A percentile compares a stretch with the other conserved stretches of the same genome.
These are phyloP conservation scores for Macrocentrus cingulum DNA, from an alignment of 1,140 invertebrate species.

Conservation along the genomic window DNA sequence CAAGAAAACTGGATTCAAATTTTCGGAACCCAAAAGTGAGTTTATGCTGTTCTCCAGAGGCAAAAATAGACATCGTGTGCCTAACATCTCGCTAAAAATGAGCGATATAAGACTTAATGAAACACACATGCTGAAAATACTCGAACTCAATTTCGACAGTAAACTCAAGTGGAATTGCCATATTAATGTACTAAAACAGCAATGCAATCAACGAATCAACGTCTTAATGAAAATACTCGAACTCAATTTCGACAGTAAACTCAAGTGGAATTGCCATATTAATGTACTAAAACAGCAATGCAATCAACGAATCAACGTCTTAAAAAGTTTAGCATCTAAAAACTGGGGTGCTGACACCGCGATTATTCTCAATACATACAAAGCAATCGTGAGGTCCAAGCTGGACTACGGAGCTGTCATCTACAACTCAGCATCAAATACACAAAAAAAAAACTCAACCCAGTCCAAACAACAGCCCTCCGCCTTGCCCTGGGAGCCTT, in stretches of 20 bases:
- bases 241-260: slow-evolving; percentile 21
- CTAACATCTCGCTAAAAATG: slow-evolving; percentile 3
- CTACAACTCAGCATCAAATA: slow-evolving; percentile 18
- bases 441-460: slow-evolving; percentile 15
- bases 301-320: slow-evolving; percentile 6
- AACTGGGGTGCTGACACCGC: slow-evolving; percentile 20
- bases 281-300: slow-evolving; percentile 2
- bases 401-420: slow-evolving; percentile 15
- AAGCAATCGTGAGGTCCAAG: slow-evolving; percentile 24
- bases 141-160: slow-evolving; percentile 26
- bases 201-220: too few species aligned
- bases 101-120: background rate
- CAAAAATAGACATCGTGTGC: background rate
- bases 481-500: slow-evolving; percentile 18
- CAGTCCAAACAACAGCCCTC: slow-evolving; percentile 16
- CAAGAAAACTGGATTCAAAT: slow-evolving; percentile 5
- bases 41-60: background rate
- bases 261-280: slow-evolving; percentile 25
- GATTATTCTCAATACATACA: slow-evolving; percentile 17
- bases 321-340: slow-evolving; percentile 22
- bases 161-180: slow-evolving; percentile 23
- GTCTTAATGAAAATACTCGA: slow-evolving; percentile 32
- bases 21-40: slow-evolving; percentile 1
- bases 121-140: too few species aligned
- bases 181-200: slow-evolving; percentile 6